Evolutionary conservation across 2,113 vertebrate genomes (phyloP).

Genomic region (Dolichotis patagonum): DNA sequence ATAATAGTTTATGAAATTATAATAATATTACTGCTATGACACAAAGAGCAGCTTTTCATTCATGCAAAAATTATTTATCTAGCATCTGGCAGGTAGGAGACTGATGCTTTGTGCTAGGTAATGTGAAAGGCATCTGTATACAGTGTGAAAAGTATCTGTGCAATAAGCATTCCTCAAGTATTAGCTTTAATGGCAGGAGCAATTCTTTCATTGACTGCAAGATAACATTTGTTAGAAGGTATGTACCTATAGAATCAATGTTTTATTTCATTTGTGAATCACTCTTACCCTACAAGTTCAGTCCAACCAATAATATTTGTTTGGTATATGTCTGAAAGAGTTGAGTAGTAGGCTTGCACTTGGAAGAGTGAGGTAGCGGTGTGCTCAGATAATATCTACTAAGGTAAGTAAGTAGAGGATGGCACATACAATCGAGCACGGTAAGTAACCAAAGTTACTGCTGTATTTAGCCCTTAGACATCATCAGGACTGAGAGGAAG

Average conservation of each 20-base stretch:
- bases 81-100: not conserved
- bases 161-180: not conserved
- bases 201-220: not conserved
- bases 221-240: not conserved
- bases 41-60: not conserved
- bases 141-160: not conserved
- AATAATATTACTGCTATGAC: not conserved
- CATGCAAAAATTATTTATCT: not conserved
- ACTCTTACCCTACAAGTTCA: not conserved
- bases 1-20: not conserved
- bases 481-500: not conserved
- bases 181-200: not conserved
- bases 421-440: not conserved
- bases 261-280: not conserved
- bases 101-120: not conserved
- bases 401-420: not conserved
- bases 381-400: not conserved
- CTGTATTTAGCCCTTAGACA: rapidly evolving
- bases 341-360: not conserved
- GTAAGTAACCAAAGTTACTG: rapidly evolving
- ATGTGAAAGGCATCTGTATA: not conserved
- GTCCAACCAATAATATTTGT: rapidly evolving
- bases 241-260: not conserved
- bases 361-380: not conserved
- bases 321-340: not conserved